Conservation (phyloP, 2,797 vertebrate species). For the Borostomias antarcticus region DNA sequence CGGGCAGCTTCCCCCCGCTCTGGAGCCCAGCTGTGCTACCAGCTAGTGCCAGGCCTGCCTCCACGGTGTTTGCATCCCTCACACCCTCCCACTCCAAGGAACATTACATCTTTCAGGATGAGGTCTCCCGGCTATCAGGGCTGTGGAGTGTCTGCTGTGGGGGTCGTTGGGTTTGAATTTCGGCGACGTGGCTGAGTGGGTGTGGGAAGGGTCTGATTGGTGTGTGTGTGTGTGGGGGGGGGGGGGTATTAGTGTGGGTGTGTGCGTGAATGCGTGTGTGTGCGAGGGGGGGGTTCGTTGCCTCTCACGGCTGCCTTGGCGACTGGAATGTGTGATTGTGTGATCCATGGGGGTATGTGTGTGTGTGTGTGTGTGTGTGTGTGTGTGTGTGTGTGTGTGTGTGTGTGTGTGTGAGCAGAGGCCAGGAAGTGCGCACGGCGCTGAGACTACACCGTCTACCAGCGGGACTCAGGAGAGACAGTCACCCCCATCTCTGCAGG, state of each 20-base stretch:
- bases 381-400: slow-evolving; percentile 64
- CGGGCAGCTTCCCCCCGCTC: too few relatives aligned
- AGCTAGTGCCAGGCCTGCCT: too few relatives aligned
- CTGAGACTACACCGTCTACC: slow-evolving; percentile 25
- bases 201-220: slow-evolving; percentile 59
- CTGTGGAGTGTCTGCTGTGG: slow-evolving; percentile 47
- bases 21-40: too few relatives aligned
- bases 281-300: background rate
- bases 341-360: slow-evolving; percentile 65
- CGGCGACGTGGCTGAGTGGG: slow-evolving; percentile 65
- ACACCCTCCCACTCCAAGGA: background rate
- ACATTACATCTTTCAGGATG: too few relatives aligned
- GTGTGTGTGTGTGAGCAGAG: slow-evolving; percentile 61
- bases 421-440: slow-evolving; percentile 64
- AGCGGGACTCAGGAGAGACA: slow-evolving; percentile 48
- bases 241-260: background rate
- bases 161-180: slow-evolving; percentile 65
- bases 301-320: slow-evolving; percentile 67
- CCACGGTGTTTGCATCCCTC: background rate
- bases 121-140: too few relatives aligned
- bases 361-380: slow-evolving; percentile 62
- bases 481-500: slow-evolving; percentile 65
- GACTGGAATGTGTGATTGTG: slow-evolving; percentile 72
- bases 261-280: background rate
- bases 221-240: slow-evolving; percentile 41